Conservation (phyloP, 53 echinoderm and acorn worm genomes). For the Temnopleurus reevesii region DNA sequence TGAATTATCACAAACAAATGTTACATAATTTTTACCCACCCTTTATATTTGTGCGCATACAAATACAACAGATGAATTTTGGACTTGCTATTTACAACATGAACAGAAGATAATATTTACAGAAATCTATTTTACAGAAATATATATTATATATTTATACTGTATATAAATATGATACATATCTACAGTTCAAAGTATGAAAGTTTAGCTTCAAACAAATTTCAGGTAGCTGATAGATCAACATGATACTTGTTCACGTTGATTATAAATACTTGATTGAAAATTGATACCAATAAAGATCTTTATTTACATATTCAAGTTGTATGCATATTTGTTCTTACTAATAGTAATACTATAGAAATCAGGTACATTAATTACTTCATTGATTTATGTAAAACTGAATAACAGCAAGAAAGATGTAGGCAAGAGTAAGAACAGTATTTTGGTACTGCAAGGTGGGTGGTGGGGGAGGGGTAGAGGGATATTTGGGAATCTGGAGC, state of each 20-base stretch:
- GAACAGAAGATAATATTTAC: not conserved
- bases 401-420: not conserved
- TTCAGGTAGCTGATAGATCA: conserved; percentile 15
- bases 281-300: not conserved
- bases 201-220: conserved; percentile 10
- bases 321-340: conserved; percentile 13
- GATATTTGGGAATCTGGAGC: not conserved
- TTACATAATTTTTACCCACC: not conserved
- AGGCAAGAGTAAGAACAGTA: not conserved
- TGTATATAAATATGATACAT: not conserved
- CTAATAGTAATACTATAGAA: not conserved
- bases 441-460: not conserved
- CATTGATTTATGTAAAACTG: not conserved
- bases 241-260: not conserved
- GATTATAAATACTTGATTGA: not conserved
- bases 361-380: not conserved
- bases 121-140: not conserved
- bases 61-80: not conserved
- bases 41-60: not conserved
- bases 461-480: not conserved
- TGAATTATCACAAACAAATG: not conserved
- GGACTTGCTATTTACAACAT: not conserved
- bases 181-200: not conserved
- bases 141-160: not conserved
- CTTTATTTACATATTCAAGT: conserved; percentile 1